Percentiles rank a stretch among this genome's conserved stretches.
Evolutionary conservation across 2,888 invertebrate genomes (phyloP).

Genomic region (Phrixothrix hirtus): DNA sequence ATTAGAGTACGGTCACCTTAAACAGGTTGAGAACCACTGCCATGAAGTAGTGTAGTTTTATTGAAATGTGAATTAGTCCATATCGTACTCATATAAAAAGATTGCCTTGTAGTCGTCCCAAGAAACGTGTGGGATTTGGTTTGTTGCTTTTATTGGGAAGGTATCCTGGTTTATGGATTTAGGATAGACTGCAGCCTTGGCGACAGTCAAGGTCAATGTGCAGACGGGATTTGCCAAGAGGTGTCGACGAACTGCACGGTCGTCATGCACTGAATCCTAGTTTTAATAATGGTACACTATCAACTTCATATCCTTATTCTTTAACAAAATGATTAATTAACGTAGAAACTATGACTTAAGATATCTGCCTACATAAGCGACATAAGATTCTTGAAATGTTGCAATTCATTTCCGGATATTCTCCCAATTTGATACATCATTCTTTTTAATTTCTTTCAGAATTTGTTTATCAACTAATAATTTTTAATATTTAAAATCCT

Average conservation of each 20-base stretch:
- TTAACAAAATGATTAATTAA: background rate
- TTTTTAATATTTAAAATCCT: too few relatives aligned
- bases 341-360: too few relatives aligned
- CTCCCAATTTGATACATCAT: background rate
- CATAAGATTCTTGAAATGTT: background rate
- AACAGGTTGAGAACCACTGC: too few relatives aligned
- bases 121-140: background rate
- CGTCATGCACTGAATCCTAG: slow-evolving; percentile 34
- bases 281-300: slow-evolving; percentile 30
- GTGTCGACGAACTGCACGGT: slow-evolving; percentile 33
- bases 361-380: too few relatives aligned
- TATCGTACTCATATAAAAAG: too few relatives aligned
- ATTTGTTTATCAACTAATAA: too few relatives aligned
- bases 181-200: slow-evolving; percentile 33
- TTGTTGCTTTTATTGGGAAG: background rate
- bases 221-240: slow-evolving; percentile 33
- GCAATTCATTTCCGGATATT: background rate
- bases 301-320: slow-evolving; percentile 21
- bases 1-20: too few relatives aligned
- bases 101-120: background rate
- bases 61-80: too few relatives aligned
- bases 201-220: slow-evolving; percentile 35
- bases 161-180: slow-evolving; percentile 23
- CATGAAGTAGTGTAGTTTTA: too few relatives aligned
- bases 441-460: too few relatives aligned